phyloP scores from a whole-genome alignment of 2,888 invertebrate genomes.

The Lottia gigantea region DNA sequence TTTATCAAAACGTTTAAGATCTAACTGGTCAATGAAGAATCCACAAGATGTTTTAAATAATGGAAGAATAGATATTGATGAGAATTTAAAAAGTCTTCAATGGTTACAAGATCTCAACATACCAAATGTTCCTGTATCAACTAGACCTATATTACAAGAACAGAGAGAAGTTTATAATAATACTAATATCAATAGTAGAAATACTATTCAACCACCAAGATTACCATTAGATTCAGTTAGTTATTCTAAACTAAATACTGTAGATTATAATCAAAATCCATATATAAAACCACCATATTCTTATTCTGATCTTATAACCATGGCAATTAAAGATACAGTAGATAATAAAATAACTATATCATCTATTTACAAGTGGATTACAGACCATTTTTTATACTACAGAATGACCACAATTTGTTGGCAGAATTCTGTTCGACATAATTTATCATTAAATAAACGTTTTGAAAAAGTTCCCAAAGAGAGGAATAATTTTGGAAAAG shows the following conservation, averaged over 20 bases:
- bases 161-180: no score
- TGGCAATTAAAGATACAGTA: background rate
- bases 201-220: no score
- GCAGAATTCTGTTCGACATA: background rate
- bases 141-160: no score
- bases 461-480: background rate
- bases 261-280: background rate
- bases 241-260: no score
- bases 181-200: no score
- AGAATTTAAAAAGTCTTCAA: background rate
- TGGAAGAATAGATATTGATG: constrained; percentile 2
- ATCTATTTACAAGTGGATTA: constrained; percentile 2
- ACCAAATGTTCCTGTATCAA: no score
- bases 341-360: background rate
- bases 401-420: background rate
- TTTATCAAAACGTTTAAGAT: background rate
- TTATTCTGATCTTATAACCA: background rate
- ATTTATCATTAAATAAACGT: background rate
- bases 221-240: no score
- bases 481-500: background rate
- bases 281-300: background rate
- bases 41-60: background rate
- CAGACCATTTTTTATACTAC: background rate
- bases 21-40: background rate
- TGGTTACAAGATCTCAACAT: background rate